Conservation (phyloP, 2,797 vertebrate species). For the Capromys pilorides region DNA sequence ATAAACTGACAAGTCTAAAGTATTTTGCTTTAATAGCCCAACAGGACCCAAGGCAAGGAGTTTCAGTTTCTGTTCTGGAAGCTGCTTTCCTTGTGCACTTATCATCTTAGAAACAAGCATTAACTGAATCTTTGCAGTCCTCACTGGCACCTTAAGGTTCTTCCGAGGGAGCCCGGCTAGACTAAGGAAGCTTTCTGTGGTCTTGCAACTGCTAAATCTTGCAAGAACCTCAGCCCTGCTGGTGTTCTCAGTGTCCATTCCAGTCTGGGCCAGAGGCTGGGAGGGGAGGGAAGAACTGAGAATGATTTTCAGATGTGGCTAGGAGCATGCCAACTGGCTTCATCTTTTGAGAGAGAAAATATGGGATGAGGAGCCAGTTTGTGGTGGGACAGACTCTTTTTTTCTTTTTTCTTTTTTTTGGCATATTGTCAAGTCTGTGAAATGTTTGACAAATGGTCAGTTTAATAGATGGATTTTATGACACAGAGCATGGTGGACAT, state of each 20-base stretch:
- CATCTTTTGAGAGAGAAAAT: not conserved
- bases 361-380: not conserved
- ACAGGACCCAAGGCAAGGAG: not conserved
- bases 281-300: not conserved
- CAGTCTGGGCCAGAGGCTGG: too few relatives aligned
- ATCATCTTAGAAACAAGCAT: not conserved
- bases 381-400: not conserved
- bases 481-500: not conserved
- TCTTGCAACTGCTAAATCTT: not conserved
- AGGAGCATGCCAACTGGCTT: not conserved
- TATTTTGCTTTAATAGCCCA: not conserved
- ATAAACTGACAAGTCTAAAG: not conserved
- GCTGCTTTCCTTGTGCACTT: not conserved
- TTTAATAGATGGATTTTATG: not conserved
- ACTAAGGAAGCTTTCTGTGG: not conserved
- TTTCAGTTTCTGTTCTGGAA: not conserved
- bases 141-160: not conserved
- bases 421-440: not conserved
- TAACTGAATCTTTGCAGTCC: not conserved
- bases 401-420: too few relatives aligned
- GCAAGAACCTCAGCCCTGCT: not conserved
- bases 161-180: not conserved
- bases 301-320: not conserved
- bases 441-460: not conserved
- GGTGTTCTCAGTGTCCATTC: not conserved